phyloP scores from a whole-genome alignment of 2,888 invertebrate species.

The Xestia ashworthii region DNA sequence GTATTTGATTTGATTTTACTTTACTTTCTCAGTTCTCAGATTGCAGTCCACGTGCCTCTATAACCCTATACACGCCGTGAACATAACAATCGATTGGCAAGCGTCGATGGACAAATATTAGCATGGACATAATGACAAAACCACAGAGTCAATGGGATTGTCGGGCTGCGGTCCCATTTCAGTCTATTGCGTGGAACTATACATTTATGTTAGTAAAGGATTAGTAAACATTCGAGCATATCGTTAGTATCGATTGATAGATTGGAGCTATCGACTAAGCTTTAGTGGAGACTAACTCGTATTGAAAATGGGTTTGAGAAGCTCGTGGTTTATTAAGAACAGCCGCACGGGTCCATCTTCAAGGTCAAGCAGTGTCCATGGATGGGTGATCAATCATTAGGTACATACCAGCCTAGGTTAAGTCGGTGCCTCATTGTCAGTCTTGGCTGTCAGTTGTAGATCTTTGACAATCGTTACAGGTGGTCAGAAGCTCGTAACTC shows the following conservation, averaged over 20 bases:
- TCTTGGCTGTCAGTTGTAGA: background rate
- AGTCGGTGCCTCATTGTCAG: background rate
- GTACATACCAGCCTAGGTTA: too few species aligned
- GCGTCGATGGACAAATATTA: constrained; percentile 83
- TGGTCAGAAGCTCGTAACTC: background rate
- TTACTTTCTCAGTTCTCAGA: background rate
- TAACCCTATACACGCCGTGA: constrained; percentile 6
- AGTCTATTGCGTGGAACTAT: constrained; percentile 68
- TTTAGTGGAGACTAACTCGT: background rate
- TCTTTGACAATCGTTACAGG: background rate
- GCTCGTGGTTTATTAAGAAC: background rate
- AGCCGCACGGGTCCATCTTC: background rate
- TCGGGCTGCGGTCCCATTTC: constrained; percentile 77
- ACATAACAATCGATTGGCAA: constrained; percentile 74
- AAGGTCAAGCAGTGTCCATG: background rate
- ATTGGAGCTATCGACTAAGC: constrained; percentile 30
- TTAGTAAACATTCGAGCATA: constrained; percentile 35
- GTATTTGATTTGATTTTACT: too few species aligned
- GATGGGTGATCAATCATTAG: background rate
- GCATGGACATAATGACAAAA: constrained; percentile 87
- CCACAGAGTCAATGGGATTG: constrained; percentile 85
- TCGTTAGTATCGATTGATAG: constrained; percentile 30
- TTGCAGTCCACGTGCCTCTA: constrained; percentile 7
- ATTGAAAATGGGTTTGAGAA: background rate
- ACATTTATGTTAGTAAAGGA: constrained; percentile 66